phyloP scores from a whole-genome alignment of 2,113 vertebrate species.

The Amia ocellicauda region DNA sequence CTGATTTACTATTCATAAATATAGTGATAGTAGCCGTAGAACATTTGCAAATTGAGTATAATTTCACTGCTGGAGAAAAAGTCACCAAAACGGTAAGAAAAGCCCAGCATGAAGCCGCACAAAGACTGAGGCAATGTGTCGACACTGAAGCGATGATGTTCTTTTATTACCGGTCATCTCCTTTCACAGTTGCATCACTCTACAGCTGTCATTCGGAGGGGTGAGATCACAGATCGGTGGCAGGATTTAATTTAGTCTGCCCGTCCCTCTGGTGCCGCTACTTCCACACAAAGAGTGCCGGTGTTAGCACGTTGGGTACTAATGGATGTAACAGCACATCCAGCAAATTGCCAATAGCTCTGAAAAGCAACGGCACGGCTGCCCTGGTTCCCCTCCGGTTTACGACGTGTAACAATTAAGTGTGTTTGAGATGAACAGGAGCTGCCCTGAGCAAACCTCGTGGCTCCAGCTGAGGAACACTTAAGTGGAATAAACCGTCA shows the following conservation, averaged over 20 bases:
- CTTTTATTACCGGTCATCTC: background rate
- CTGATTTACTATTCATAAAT: too few species aligned
- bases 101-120: too few species aligned
- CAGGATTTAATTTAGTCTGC: background rate
- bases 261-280: background rate
- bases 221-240: background rate
- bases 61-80: too few species aligned
- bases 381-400: background rate
- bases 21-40: too few species aligned
- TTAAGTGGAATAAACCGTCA: slow-evolving; percentile 13
- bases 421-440: background rate
- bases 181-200: background rate
- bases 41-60: too few species aligned
- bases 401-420: background rate
- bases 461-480: background rate
- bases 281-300: background rate
- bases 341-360: background rate
- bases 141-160: too few species aligned
- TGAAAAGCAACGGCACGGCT: background rate
- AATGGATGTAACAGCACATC: background rate
- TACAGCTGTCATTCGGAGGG: background rate
- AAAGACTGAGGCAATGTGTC: too few species aligned
- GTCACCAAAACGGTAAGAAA: too few species aligned
- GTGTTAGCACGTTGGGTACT: background rate
- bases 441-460: background rate